Evolutionary conservation across 2,113 vertebrate genomes (phyloP).

Genomic region (Azemiops feae): DNA sequence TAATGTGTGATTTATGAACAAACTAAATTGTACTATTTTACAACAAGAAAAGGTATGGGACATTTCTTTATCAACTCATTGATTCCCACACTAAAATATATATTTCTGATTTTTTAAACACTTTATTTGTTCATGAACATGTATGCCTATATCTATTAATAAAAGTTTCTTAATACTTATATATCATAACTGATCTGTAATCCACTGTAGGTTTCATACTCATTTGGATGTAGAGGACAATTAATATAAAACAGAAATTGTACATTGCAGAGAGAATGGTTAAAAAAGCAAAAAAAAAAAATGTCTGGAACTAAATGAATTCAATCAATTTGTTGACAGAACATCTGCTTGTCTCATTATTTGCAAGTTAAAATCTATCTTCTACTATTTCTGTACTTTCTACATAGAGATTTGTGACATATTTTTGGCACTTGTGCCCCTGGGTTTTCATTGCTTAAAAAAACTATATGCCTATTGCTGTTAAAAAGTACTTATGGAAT

Average conservation of each 20-base stretch:
- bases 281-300: conserved; percentile 44
- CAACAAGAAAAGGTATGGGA: background rate
- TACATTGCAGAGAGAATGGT: conserved; percentile 16
- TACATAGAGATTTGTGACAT: conserved; percentile 60
- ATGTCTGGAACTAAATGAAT: conserved; percentile 39
- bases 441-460: conserved; percentile 55
- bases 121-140: background rate
- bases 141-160: background rate
- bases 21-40: background rate
- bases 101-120: background rate
- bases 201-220: background rate
- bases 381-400: conserved; percentile 49
- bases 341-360: conserved; percentile 53
- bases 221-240: background rate
- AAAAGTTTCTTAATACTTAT: background rate
- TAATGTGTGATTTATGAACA: background rate
- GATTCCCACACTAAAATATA: background rate
- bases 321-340: conserved; percentile 62
- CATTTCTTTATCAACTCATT: background rate
- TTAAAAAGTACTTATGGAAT: conserved; percentile 61
- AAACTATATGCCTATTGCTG: conserved; percentile 60
- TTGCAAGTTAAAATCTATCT: conserved; percentile 64
- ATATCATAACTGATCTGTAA: background rate
- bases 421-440: conserved; percentile 61
- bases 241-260: conserved; percentile 8